Evolutionary conservation across 2,113 vertebrate genomes (phyloP).

Genomic region (Isichthys henryi): DNA sequence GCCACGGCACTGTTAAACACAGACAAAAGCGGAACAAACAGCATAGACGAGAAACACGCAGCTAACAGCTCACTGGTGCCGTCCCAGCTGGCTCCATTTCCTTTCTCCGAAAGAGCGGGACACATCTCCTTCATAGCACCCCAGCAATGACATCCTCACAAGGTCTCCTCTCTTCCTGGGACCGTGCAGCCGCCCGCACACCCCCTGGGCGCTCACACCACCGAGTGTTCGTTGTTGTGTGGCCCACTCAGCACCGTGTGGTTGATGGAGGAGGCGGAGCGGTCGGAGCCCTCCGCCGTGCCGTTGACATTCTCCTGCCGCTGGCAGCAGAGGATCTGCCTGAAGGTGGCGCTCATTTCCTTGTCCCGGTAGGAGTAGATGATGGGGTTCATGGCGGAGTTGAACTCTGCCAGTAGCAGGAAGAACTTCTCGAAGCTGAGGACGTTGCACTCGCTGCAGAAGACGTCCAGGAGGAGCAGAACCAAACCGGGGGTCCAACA

Average conservation of each 20-base stretch:
- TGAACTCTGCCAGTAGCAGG: conserved; percentile 92
- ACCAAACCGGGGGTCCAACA: conserved; percentile 97
- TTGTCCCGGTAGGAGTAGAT: conserved; percentile 99
- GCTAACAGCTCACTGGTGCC: not conserved
- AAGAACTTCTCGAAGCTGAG: conserved; percentile 95
- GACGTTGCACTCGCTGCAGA: conserved; percentile 80
- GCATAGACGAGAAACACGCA: conserved; percentile 10
- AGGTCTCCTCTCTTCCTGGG: not conserved
- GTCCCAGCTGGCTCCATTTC: not conserved
- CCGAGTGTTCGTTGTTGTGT: conserved; percentile 87
- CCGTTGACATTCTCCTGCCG: conserved; percentile 77
- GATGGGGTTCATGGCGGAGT: conserved; percentile 98
- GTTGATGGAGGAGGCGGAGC: conserved; percentile 89
- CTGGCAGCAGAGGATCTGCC: conserved; percentile 95
- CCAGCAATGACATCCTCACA: not conserved
- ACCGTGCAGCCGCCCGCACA: not conserved
- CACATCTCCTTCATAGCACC: not conserved
- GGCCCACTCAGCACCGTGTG: conserved; percentile 82
- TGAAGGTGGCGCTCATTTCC: conserved; percentile 96
- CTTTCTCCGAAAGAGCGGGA: conserved; percentile 6
- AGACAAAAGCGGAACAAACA: conserved; percentile 34
- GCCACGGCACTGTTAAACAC: conserved; percentile 24
- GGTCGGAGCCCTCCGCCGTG: conserved; percentile 82
- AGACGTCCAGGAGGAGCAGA: conserved; percentile 88
- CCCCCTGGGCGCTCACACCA: conserved; percentile 63